These are phyloP conservation scores for Orussus abietinus DNA, from an alignment of 1,140 invertebrate genomes.

Conservation along the genomic window DNA sequence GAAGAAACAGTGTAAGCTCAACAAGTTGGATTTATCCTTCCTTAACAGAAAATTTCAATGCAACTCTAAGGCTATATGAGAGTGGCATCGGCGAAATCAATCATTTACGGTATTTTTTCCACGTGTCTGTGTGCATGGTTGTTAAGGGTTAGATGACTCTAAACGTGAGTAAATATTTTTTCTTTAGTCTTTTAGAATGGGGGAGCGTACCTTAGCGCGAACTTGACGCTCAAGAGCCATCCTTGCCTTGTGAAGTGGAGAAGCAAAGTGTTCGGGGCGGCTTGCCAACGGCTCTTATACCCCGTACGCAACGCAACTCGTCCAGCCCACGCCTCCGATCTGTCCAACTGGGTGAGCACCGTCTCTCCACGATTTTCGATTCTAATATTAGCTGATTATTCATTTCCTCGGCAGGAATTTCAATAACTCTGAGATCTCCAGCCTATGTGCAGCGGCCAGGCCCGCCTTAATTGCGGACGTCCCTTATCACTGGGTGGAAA, in stretches of 20 bases:
- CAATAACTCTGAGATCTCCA: too few species aligned
- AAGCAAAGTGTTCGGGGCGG: slow-evolving; percentile 40
- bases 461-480: too few species aligned
- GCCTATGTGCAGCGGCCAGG: too few species aligned
- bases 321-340: slow-evolving; percentile 37
- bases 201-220: slow-evolving; percentile 64
- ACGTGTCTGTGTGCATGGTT: too few species aligned
- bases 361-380: slow-evolving; percentile 37
- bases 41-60: slow-evolving; percentile 1
- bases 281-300: slow-evolving; percentile 39
- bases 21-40: slow-evolving; percentile 6
- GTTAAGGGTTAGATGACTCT: background rate
- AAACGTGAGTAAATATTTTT: background rate
- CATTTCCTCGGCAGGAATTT: too few species aligned
- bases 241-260: slow-evolving; percentile 50
- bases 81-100: too few species aligned
- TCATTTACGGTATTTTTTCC: too few species aligned
- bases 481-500: too few species aligned
- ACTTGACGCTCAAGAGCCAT: slow-evolving; percentile 81
- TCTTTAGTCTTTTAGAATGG: background rate
- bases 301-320: slow-evolving; percentile 24
- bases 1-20: slow-evolving; percentile 9
- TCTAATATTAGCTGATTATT: slow-evolving; percentile 45
- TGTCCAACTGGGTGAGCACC: slow-evolving; percentile 31
- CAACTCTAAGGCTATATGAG: too few species aligned